Evolutionary conservation across 35 echinoderm and acorn worm species (phyloP).

Genomic region (Ophioderma brevispina): DNA sequence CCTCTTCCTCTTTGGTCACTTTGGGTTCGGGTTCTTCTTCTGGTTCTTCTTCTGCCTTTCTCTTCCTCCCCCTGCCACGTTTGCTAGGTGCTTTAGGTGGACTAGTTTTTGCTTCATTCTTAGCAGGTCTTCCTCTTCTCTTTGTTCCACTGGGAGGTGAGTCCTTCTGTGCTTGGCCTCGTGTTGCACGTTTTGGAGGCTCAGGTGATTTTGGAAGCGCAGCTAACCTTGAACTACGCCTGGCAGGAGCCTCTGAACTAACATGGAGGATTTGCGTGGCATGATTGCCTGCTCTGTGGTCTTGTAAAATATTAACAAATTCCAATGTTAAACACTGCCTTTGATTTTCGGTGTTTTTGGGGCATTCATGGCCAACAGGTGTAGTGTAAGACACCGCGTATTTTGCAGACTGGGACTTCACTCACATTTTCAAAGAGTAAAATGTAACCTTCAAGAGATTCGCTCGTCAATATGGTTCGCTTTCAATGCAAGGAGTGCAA

Average conservation of each 20-base stretch:
- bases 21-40: constrained; percentile 1
- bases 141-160: neutral
- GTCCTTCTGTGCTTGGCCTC: neutral
- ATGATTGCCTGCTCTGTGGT: constrained; percentile 15
- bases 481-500: too few species aligned
- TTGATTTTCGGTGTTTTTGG: too few species aligned
- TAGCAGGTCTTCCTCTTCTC: constrained; percentile 2
- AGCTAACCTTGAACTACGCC: constrained; percentile 10
- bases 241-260: neutral
- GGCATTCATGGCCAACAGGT: too few species aligned
- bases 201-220: neutral
- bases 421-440: too few species aligned
- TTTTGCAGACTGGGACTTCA: too few species aligned
- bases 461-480: too few species aligned
- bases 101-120: neutral
- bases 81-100: neutral
- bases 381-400: too few species aligned
- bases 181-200: neutral
- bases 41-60: constrained; percentile 18
- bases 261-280: constrained; percentile 12
- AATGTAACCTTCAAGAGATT: too few species aligned
- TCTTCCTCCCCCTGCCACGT: constrained; percentile 16
- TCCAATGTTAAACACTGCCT: too few species aligned
- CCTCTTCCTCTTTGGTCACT: constrained; percentile 5
- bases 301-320: too few species aligned